phyloP scores from a whole-genome alignment of 2,113 vertebrate genomes.

The Gavialis gangeticus region DNA sequence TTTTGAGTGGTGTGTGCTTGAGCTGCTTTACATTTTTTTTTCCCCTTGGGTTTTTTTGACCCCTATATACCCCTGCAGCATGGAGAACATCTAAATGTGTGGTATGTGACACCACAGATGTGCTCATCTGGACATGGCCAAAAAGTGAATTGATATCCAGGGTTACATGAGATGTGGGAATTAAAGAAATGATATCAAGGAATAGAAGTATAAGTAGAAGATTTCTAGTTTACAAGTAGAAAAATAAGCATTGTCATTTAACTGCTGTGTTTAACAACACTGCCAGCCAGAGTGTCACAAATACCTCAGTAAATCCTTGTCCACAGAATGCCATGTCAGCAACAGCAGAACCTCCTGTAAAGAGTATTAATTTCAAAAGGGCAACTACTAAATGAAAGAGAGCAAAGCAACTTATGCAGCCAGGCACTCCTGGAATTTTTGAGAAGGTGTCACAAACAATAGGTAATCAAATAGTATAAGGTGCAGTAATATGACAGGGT shows the following conservation, averaged over 20 bases:
- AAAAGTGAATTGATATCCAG: background rate
- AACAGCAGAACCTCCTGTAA: background rate
- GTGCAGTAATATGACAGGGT: accelerated
- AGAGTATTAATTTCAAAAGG: background rate
- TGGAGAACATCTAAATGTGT: no score
- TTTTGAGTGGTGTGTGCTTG: no score
- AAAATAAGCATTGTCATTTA: background rate
- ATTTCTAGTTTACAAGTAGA: background rate
- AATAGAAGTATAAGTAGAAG: accelerated
- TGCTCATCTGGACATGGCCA: no score
- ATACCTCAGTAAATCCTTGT: background rate
- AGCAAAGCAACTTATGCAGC: background rate
- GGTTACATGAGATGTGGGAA: background rate
- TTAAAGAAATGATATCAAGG: background rate
- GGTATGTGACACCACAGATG: no score
- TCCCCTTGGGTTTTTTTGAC: no score
- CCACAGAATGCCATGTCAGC: background rate
- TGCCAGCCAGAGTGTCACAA: background rate
- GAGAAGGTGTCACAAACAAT: background rate
- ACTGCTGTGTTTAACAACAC: accelerated
- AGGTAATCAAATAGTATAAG: background rate
- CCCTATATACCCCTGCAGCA: no score
- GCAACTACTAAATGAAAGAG: background rate
- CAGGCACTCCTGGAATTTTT: accelerated
- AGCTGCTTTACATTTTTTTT: no score